A percentile compares a stretch with the other conserved stretches of the same genome.
phyloP scores from a whole-genome alignment of 2,888 invertebrate species.

The Aspidiotus destructor region DNA sequence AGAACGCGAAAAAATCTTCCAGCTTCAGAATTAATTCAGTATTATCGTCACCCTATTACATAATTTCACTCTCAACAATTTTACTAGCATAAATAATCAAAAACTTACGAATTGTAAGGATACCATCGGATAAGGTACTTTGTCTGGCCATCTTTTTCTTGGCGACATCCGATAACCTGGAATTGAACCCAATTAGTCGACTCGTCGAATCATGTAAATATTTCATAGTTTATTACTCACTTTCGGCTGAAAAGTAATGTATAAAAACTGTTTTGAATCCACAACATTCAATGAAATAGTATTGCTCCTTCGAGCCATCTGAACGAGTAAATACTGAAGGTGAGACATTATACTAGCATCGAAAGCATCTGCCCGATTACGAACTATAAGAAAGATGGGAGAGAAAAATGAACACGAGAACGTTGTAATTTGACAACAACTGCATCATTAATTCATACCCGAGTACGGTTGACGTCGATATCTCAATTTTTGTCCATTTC shows the following conservation, averaged over 20 bases:
- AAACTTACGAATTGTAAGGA: conserved; percentile 27
- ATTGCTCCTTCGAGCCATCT: conserved; percentile 22
- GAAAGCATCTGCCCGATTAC: conserved; percentile 21
- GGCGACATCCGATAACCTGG: conserved; percentile 27
- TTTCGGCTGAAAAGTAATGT: conserved; percentile 27
- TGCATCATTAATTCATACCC: conserved; percentile 49
- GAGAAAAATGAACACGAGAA: too few species aligned
- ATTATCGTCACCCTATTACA: not conserved
- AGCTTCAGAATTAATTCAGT: not conserved
- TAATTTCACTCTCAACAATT: too few species aligned
- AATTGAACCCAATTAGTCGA: not conserved
- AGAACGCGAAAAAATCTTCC: not conserved
- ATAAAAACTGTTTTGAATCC: conserved; percentile 21
- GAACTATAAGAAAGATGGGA: not conserved
- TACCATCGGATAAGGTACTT: conserved; percentile 29
- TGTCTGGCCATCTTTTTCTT: conserved; percentile 15
- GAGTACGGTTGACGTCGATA: conserved; percentile 81
- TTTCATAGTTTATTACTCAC: not conserved
- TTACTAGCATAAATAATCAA: not conserved
- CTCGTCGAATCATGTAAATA: not conserved
- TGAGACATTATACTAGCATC: conserved; percentile 26
- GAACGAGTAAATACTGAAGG: conserved; percentile 27
- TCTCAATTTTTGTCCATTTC: conserved; percentile 80
- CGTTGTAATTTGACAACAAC: not conserved
- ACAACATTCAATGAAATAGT: conserved; percentile 19